Percentiles rank a stretch among this genome's conserved stretches.
Conservation (phyloP, 2,113 vertebrate species). For the Odontesthes bonariensis region DNA sequence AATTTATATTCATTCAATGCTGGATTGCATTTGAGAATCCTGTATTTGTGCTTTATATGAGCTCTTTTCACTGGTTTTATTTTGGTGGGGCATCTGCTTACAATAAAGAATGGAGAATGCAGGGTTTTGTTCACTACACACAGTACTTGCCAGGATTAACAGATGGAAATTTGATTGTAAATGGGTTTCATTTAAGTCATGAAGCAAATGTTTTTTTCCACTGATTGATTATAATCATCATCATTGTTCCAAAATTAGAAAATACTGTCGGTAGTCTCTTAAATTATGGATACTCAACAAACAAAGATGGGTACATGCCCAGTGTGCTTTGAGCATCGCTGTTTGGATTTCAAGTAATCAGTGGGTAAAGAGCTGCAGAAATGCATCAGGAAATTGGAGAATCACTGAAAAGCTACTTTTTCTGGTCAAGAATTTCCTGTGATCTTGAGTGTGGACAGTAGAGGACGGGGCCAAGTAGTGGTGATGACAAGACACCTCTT, state of each 20-base stretch:
- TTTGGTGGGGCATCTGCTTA: neutral
- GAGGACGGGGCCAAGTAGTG: slow-evolving; percentile 66
- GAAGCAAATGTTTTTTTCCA: slow-evolving; percentile 4
- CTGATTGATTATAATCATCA: slow-evolving; percentile 3
- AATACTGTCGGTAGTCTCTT: neutral
- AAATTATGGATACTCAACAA: neutral
- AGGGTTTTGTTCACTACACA: slow-evolving; percentile 1
- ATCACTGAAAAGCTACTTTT: slow-evolving; percentile 4
- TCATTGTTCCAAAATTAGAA: neutral
- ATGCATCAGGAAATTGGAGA: slow-evolving; percentile 19
- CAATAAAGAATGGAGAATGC: slow-evolving; percentile 4
- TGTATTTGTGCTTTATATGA: slow-evolving; percentile 2
- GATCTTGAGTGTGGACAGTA: slow-evolving; percentile 60
- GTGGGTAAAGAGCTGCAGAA: neutral
- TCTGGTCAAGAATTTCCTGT: slow-evolving; percentile 30
- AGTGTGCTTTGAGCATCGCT: neutral
- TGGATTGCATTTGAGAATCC: neutral
- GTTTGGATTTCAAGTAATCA: neutral
- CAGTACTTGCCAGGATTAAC: neutral
- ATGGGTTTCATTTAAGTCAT: slow-evolving; percentile 11
- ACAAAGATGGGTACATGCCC: slow-evolving; percentile 8
- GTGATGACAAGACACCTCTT: slow-evolving; percentile 65
- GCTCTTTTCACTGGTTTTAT: neutral
- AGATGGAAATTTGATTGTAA: slow-evolving; percentile 14
- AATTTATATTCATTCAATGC: neutral